These are phyloP conservation scores for Sycobia sp. DNA, from an alignment of 1,140 invertebrate species.

Conservation along the genomic window DNA sequence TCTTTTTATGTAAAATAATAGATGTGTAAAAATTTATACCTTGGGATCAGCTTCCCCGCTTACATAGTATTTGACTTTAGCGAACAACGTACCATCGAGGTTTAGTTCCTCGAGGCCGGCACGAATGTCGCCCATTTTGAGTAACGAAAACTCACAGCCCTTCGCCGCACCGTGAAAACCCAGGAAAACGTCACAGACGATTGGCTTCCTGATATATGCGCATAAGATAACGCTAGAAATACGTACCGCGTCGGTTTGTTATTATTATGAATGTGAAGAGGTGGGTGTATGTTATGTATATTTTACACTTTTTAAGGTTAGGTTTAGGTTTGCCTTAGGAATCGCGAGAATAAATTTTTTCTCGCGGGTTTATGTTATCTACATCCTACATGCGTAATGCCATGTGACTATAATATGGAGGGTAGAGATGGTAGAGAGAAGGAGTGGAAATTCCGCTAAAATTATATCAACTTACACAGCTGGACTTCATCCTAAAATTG, in stretches of 20 bases:
- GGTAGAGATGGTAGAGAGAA: too few species aligned
- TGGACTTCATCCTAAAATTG: too few species aligned
- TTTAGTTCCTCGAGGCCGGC: constrained; percentile 59
- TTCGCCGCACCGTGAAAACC: constrained; percentile 1
- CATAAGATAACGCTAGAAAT: constrained; percentile 7
- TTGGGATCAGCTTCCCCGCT: constrained; percentile 72
- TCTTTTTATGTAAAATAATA: constrained; percentile 9
- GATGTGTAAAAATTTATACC: constrained; percentile 56
- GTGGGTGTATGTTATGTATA: neutral
- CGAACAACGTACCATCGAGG: constrained; percentile 54
- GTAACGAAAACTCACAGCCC: neutral
- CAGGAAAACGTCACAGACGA: constrained; percentile 12
- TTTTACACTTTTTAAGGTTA: constrained; percentile 19
- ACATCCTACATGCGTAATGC: too few species aligned
- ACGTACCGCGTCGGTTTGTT: constrained; percentile 31
- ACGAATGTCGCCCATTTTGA: constrained; percentile 59
- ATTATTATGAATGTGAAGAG: constrained; percentile 28
- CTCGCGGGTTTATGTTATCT: constrained; percentile 5
- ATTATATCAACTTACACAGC: too few species aligned
- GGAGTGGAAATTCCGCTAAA: too few species aligned
- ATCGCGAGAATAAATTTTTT: neutral
- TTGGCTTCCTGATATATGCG: constrained; percentile 1
- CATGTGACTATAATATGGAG: too few species aligned
- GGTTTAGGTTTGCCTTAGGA: too few species aligned
- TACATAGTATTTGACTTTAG: constrained; percentile 73